Base-by-base conservation (phyloP, 2,888 invertebrate species). In the Orthosia incerta region DNA sequence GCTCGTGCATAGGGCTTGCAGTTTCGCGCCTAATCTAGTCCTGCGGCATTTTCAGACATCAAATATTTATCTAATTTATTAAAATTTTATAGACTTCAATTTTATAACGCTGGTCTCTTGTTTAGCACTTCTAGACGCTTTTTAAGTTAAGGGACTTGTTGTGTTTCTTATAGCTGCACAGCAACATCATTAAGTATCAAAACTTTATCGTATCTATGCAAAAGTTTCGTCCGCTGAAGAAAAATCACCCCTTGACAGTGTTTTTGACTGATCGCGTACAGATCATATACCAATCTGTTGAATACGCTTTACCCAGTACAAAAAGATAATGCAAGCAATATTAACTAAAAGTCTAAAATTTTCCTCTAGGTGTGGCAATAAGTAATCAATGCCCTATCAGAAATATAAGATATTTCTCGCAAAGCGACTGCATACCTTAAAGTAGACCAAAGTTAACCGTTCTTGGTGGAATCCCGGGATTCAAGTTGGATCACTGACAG, bases 1-100 rank as follows among this genome's bases (percentile, higher is more conserved):
- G 88, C 93, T 95, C 93, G 62, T 76, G 60, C 76, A 53, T 70
- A 87, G 83, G 86, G 83, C 66, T 85, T 76, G 75, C 79, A 79
- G 62, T 72, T 31, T 48, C 53, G 26, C n/a, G 45, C 55, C 26
- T 65, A 56, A 64, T 59, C 71, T 39, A 69, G 65, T 78, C 73
- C 67, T 65, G 70, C 39, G 48, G 39, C 66, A 72, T 60, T 67
- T 39, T 26, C 39, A 20, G 13, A 12, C 5, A 48, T 50, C 48
- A 16, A 53, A 72, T 79, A 63, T 46, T 45, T 13, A 16, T 4
- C 11, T 31, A 55, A 59, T 31, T 60, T 51, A 26, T 20, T 0
- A 57, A 50, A 39, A 15, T 20, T 51, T 56, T 39, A 15, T 39
- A 5, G 18, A 81, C 1, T 46, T 56, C 7, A 3, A 15, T 39